Conservation (phyloP, 2,797 vertebrate genomes). For the Thalassophryne amazonica region DNA sequence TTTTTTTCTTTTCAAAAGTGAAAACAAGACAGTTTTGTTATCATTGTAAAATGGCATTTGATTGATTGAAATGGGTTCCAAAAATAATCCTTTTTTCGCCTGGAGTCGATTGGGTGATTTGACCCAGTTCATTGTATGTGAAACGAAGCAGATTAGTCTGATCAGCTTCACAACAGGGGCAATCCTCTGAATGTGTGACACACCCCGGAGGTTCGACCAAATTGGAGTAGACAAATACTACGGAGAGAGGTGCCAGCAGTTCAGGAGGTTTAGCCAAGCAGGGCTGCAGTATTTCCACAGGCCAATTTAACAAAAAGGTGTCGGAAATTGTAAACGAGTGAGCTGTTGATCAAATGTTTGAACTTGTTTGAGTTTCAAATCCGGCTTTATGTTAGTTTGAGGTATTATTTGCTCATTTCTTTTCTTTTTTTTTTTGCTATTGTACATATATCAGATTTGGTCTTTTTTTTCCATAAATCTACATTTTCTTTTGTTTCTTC, state of each 20-base stretch:
- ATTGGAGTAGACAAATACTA: constrained; percentile 51
- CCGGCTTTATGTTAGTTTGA: too few relatives aligned
- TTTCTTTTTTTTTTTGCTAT: too few relatives aligned
- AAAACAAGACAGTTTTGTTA: neutral
- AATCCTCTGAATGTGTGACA: constrained; percentile 43
- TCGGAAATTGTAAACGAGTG: too few relatives aligned
- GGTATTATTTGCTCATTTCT: too few relatives aligned
- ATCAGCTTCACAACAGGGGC: constrained; percentile 43
- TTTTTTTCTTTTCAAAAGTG: too few relatives aligned
- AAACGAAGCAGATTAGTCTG: constrained; percentile 58
- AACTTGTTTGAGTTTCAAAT: too few relatives aligned
- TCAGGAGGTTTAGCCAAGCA: constrained; percentile 31
- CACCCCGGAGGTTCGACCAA: constrained; percentile 35
- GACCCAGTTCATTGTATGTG: constrained; percentile 43
- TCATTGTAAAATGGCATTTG: constrained; percentile 1
- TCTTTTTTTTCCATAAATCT: too few relatives aligned
- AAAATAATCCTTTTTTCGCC: constrained; percentile 7
- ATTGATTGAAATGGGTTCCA: constrained; percentile 26
- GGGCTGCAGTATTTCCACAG: constrained; percentile 21
- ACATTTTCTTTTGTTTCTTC: too few relatives aligned
- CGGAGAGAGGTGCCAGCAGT: constrained; percentile 29
- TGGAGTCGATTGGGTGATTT: constrained; percentile 10
- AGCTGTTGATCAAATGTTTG: too few relatives aligned
- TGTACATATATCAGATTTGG: too few relatives aligned
- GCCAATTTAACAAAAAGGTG: neutral